Evolutionary conservation across 2,113 vertebrate species (phyloP), one percentile per base, ranked within the genome.

Genomic region (Camelus bactrianus): DNA sequence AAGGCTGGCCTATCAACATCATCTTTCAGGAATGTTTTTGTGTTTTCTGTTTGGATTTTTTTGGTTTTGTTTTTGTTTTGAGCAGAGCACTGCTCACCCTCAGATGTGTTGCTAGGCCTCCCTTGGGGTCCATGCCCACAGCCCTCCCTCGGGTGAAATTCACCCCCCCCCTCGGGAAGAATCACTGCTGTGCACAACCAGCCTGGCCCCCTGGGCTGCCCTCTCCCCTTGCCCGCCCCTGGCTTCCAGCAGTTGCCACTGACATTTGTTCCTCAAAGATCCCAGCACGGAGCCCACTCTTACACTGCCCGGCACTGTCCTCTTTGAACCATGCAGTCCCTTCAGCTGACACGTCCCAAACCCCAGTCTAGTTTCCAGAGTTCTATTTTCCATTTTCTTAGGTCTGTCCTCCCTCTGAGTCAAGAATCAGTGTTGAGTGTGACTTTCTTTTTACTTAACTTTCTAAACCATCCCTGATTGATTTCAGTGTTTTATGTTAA

Each of bases 31-130:
- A 5, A 0, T 72, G 32, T 38, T 92, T 52, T 60, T 4, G 20
- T 10, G 62, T 79, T 86, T 75, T 7, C 14, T 65, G 76, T 76
- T 65, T 30, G 6, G 16, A 26, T 64, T 26, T 50, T 50, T 76
- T 22, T 52, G 46, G 35, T 8, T 46, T 87, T 50, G 32, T 11
- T 79, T 35, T 50, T 64, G 35, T 12, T 16, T 16, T 8, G 72
- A 92, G 87, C 76, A 91, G 86, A 91, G 50, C 13, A 10, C 54
- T 87, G 60, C 81, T 86, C 60, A 28, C 80, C 73, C 89, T 82
- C 46, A 30, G 73, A 46, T 77, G 76, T 73, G 24, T 12, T 72
- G 86, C 88, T 50, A 95, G 91, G 91, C 91, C 69, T 72, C 48
- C 30, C 30, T 64, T 60, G 56, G 95, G 96, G 86, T 26, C 60